Percentiles rank a stretch among this genome's conserved stretches.
Evolutionary conservation across 2,888 invertebrate species (phyloP).

Genomic region (Pimpla rufipes): DNA sequence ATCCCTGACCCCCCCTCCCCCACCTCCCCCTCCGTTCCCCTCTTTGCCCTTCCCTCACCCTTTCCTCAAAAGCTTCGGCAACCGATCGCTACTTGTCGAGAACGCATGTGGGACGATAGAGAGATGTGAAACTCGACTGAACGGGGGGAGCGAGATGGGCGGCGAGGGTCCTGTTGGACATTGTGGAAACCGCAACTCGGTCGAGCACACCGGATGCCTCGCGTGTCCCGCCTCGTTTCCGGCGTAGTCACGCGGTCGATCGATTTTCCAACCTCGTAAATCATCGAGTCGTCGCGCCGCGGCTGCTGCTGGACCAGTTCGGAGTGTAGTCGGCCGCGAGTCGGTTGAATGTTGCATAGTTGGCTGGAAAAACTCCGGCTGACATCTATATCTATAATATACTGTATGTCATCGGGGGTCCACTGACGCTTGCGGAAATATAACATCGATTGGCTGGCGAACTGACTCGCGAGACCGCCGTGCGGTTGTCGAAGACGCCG

Average conservation of each 20-base stretch:
- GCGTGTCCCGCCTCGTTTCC: slow-evolving; percentile 47
- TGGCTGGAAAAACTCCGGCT: slow-evolving; percentile 31
- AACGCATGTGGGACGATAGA: slow-evolving; percentile 33
- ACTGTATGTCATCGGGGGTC: slow-evolving; percentile 45
- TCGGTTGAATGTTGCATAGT: slow-evolving; percentile 5
- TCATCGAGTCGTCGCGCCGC: slow-evolving; percentile 56
- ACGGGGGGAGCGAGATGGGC: not conserved
- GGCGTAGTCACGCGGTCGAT: slow-evolving; percentile 65
- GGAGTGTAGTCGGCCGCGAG: not conserved
- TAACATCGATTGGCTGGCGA: slow-evolving; percentile 39
- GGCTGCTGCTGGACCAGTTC: slow-evolving; percentile 33
- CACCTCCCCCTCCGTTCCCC: too few relatives aligned
- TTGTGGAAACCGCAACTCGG: slow-evolving; percentile 61
- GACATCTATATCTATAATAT: slow-evolving; percentile 47
- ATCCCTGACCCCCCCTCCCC: too few relatives aligned
- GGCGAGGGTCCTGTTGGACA: slow-evolving; percentile 14
- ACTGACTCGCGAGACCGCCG: slow-evolving; percentile 21
- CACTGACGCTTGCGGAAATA: slow-evolving; percentile 55
- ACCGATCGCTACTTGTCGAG: slow-evolving; percentile 17
- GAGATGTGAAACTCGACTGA: not conserved
- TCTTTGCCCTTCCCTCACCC: not conserved
- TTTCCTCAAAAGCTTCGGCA: not conserved
- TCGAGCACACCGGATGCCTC: slow-evolving; percentile 53
- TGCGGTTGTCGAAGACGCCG: too few relatives aligned
- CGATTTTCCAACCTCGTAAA: slow-evolving; percentile 63